Evolutionary conservation across 2,113 vertebrate genomes (phyloP), one percentile per base, ranked within the genome.

Genomic region (Megaleporinus macrocephalus): DNA sequence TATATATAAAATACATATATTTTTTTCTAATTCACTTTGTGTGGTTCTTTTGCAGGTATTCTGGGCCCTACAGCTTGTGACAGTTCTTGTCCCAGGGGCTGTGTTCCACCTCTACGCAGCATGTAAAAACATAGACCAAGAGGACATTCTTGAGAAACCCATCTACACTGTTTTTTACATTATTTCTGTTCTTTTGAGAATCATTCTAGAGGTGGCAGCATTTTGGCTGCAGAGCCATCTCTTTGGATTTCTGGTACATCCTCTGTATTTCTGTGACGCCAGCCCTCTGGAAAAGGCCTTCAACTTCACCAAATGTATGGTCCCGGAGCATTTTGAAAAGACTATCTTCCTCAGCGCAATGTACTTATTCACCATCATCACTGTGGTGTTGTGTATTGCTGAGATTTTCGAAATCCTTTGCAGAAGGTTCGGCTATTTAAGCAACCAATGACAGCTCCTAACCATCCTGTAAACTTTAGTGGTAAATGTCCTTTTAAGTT

Each of bases 271-370:
- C 83, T 95, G 93, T 86, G 89, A 95, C 77, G 86, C 90, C 53
- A 86, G 79, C 73, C 85, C 89, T 77, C 89, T 94, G 26, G 90
- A 92, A 69, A 89, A 90, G 76, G 92, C 88, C 55, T 89, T 92
- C 72, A 91, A 91, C 55, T 41, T 92, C 74, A 92, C 89, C 73
- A 90, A 66, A 59, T 93, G 92, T 81, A 90, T 93, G 91, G 91
- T 95, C 51, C 93, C 95, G 33, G 93, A 95, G 84, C 92, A 95
- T 88, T 94, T 95, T 71, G 94, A 95, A 90, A 96, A 96, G 90
- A 95, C 91, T 22, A 91, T 95, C 83, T 95, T 95, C 85, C 93
- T 94, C 82, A 94, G 93, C 86, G 94, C 92, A 71, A 92, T 94
- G 92, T 93, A 95, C 49, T 93, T 89, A 24, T 95, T 95, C 84